Conservation (phyloP, 2,888 invertebrate genomes). For the Hirtodrosophila alboralis region DNA sequence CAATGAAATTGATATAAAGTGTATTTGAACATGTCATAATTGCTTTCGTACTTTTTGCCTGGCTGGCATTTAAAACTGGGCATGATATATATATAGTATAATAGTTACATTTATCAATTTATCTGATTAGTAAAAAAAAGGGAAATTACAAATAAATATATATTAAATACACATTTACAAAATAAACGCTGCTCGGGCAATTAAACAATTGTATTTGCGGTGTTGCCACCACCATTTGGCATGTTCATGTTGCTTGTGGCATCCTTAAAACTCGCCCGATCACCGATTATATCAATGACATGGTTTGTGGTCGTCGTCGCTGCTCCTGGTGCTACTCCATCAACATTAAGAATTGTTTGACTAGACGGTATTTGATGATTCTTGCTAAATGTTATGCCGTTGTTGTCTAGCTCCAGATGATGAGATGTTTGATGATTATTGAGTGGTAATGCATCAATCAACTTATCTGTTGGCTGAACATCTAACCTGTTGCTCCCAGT, state of each 20-base stretch:
- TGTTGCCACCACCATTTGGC: conserved; percentile 42
- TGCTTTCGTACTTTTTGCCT: conserved; percentile 3
- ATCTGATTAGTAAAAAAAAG: conserved; percentile 19
- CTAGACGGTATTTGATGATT: conserved; percentile 42
- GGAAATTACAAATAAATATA: conserved; percentile 46
- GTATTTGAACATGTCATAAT: conserved; percentile 2
- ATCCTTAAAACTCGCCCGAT: conserved; percentile 55
- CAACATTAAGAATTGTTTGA: conserved; percentile 42
- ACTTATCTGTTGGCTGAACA: conserved; percentile 82
- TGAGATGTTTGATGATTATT: conserved; percentile 63
- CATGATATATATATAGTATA: conserved; percentile 19
- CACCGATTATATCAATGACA: conserved; percentile 59
- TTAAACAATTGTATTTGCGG: conserved; percentile 23
- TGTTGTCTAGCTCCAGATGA: conserved; percentile 50
- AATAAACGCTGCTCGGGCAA: conserved; percentile 9
- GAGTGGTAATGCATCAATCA: conserved; percentile 79
- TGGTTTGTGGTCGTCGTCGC: conserved; percentile 2
- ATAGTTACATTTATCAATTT: conserved; percentile 15
- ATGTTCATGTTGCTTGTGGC: conserved; percentile 51
- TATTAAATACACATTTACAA: conserved; percentile 41
- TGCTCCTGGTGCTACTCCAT: conserved; percentile 17
- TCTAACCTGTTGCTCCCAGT: conserved; percentile 78
- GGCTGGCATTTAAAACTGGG: conserved; percentile 16
- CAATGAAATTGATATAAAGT: conserved; percentile 14
- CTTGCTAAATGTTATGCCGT: conserved; percentile 33